Evolutionary conservation across 2,113 vertebrate genomes (phyloP), one percentile per base, ranked within the genome.

Genomic region (Lontra canadensis): DNA sequence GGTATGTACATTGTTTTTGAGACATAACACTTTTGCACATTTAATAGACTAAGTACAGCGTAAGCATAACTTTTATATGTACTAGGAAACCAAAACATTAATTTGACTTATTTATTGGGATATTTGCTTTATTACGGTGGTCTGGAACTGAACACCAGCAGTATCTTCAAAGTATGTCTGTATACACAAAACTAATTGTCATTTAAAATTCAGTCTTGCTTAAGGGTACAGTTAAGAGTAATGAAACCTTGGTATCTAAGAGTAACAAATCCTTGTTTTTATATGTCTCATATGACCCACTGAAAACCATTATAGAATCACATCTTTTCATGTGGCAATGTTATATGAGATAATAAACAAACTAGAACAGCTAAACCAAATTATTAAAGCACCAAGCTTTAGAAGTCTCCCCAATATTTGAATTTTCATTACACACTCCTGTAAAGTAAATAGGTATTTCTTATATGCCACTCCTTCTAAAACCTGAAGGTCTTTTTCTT

Each of bases 401-500:
- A 98, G 98, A 98, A 98, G 93, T 97, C 91, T 98, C 85, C 69
- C 98, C 93, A 98, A 98, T 98, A 98, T 95, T 95, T 97, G 69
- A 98, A 98, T 98, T 98, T 98, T 98, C 98, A 98, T 95, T 98
- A 98, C 96, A 98, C 94, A 98, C 90, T 98, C 88, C 97, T 91
- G 42, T 98, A 95, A 88, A 98, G 92, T 97, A 96, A 96, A 88
- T 29, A 95, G 52, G 52, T 89, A 94, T 96, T 97, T 98, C 98
- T 98, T 99, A 98, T 98, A 99, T 98, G 99, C 98, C 97, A 98
- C 83, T 98, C 94, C 92, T 96, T 69, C 97, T 98, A 95, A 98
- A 31, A 97, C 67, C 76, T 94, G 57, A 90, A 81, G 90, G 92
- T 92, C 95, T 99, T 99, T 97, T 99, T 99, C 98, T 99, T 99